Percentiles rank a stretch among this genome's conserved stretches.
These are phyloP conservation scores for Xestobium rufovillosum DNA, from an alignment of 2,888 invertebrate genomes.

Conservation along the genomic window DNA sequence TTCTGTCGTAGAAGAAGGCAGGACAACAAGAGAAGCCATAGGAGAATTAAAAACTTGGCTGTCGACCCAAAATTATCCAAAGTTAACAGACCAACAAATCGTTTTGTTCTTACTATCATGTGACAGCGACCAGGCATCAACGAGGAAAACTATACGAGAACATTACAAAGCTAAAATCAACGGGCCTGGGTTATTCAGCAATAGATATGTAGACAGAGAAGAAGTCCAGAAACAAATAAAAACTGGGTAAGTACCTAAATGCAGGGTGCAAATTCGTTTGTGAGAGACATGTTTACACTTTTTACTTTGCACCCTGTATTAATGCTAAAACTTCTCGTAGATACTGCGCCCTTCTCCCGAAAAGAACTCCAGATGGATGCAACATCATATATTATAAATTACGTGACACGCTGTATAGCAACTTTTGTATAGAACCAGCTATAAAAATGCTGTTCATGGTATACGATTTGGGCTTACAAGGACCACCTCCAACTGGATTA, in stretches of 20 bases:
- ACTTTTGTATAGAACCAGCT: neutral
- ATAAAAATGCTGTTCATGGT: neutral
- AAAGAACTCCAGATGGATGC: neutral
- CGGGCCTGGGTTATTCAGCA: constrained; percentile 56
- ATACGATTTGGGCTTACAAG: constrained; percentile 47
- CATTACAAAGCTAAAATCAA: constrained; percentile 53
- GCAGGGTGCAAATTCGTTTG: no score
- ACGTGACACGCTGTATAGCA: neutral
- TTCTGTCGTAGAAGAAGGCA: constrained; percentile 23
- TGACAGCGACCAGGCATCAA: constrained; percentile 51
- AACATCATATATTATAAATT: neutral
- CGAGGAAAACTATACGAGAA: constrained; percentile 54
- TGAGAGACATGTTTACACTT: no score
- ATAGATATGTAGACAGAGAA: constrained; percentile 44
- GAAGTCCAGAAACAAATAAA: constrained; percentile 43
- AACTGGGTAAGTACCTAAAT: constrained; percentile 49
- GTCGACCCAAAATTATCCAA: constrained; percentile 28
- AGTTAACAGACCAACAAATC: constrained; percentile 52
- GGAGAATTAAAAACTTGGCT: constrained; percentile 33
- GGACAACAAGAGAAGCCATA: constrained; percentile 26
- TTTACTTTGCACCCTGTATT: no score
- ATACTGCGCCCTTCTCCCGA: neutral
- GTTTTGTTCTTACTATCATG: constrained; percentile 60
- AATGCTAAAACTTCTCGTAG: no score
- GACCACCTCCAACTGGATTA: constrained; percentile 54